Percentiles rank a stretch among this genome's conserved stretches.
Conservation (phyloP, 2,888 invertebrate genomes). For the Aleiodes testaceus region DNA sequence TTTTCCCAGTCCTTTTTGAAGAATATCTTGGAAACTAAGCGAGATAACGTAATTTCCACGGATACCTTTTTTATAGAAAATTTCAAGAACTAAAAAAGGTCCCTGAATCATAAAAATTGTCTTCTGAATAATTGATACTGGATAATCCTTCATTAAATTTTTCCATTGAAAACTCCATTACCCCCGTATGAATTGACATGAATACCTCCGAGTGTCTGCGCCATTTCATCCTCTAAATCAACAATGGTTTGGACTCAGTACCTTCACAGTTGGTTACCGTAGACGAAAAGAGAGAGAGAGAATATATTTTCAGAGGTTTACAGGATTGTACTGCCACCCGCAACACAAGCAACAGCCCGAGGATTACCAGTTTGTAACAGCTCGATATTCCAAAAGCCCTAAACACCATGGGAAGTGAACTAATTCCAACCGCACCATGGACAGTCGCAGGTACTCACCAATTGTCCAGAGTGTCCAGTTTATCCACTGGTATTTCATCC, state of each 20-base stretch:
- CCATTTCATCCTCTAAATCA: constrained; percentile 1
- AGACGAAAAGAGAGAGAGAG: not conserved
- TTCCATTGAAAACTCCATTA: too few relatives aligned
- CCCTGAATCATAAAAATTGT: too few relatives aligned
- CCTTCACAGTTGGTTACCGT: constrained; percentile 25
- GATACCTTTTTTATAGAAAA: too few relatives aligned
- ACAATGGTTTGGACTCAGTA: constrained; percentile 11
- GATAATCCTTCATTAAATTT: too few relatives aligned
- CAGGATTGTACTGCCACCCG: constrained; percentile 26
- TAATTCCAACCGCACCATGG: constrained; percentile 37
- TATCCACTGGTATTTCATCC: constrained; percentile 27
- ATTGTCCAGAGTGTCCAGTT: constrained; percentile 4
- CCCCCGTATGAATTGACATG: too few relatives aligned
- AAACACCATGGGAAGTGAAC: constrained; percentile 38
- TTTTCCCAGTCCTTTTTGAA: too few relatives aligned
- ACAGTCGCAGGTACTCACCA: not conserved
- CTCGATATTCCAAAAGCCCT: constrained; percentile 34
- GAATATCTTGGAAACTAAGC: too few relatives aligned
- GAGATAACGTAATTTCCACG: too few relatives aligned
- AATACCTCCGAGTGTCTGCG: not conserved
- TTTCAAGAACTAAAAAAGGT: too few relatives aligned
- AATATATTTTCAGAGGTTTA: constrained; percentile 19
- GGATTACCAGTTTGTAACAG: constrained; percentile 23
- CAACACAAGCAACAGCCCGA: constrained; percentile 17
- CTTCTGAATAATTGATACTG: too few relatives aligned